These are phyloP conservation scores for Zeus faber DNA, from an alignment of 2,113 vertebrate genomes.

Conservation along the genomic window DNA sequence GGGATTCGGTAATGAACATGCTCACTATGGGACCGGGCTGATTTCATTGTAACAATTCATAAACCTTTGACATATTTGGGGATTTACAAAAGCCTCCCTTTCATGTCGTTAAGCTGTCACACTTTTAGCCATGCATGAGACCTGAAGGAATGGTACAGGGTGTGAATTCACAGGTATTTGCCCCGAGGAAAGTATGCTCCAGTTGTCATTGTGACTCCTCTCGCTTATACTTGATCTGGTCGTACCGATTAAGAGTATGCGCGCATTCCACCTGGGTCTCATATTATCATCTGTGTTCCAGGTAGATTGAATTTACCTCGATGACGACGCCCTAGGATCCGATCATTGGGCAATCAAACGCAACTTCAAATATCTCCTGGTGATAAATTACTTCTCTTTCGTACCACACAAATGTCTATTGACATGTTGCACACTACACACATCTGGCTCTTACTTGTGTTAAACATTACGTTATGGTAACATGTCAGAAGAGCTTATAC, in stretches of 20 bases:
- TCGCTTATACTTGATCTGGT: neutral
- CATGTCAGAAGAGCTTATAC: too few species aligned
- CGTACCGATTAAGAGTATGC: neutral
- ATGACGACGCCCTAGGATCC: too few species aligned
- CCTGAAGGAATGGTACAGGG: conserved; percentile 16
- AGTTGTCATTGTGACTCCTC: conserved; percentile 8
- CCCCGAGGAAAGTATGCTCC: conserved; percentile 14
- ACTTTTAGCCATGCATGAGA: conserved; percentile 41
- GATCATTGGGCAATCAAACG: too few species aligned
- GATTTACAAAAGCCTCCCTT: conserved; percentile 51
- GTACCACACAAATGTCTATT: too few species aligned
- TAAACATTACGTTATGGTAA: too few species aligned
- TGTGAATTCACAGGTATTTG: conserved; percentile 5
- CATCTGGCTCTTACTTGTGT: too few species aligned
- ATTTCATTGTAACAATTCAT: conserved; percentile 59
- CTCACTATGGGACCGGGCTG: conserved; percentile 58
- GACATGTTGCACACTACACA: too few species aligned
- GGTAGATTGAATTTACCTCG: too few species aligned
- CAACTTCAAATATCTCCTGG: too few species aligned
- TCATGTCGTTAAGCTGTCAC: conserved; percentile 51
- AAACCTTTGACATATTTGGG: conserved; percentile 31
- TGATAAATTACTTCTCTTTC: too few species aligned
- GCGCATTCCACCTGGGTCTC: neutral
- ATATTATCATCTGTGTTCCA: too few species aligned
- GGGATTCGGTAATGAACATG: conserved; percentile 68